Conservation (phyloP, 2,113 vertebrate genomes). For the Okapia johnstoni region DNA sequence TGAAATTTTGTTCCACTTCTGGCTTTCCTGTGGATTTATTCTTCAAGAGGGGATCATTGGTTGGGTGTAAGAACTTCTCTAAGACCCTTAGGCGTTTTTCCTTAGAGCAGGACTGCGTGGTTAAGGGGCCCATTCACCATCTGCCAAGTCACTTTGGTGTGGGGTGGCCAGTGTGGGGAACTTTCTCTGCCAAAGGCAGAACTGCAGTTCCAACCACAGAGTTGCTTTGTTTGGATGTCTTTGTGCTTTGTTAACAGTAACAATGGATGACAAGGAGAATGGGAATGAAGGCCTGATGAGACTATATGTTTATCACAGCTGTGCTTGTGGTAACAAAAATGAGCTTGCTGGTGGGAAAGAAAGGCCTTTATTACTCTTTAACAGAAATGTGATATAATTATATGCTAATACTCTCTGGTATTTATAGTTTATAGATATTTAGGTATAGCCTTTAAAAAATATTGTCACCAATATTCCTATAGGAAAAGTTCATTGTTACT, state of each 20-base stretch:
- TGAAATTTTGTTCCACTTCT: not conserved
- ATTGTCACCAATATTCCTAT: not conserved
- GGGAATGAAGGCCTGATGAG: not conserved
- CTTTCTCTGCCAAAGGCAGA: not conserved
- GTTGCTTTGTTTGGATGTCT: not conserved
- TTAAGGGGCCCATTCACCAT: not conserved
- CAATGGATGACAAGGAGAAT: not conserved
- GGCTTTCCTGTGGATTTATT: not conserved
- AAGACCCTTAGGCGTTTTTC: not conserved
- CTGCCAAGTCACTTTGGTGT: not conserved
- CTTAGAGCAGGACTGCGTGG: no score
- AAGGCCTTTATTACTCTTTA: not conserved
- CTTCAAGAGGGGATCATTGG: not conserved
- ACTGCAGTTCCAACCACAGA: not conserved
- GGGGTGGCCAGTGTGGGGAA: not conserved
- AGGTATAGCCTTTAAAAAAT: not conserved
- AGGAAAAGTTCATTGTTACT: not conserved
- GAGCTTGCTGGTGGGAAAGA: not conserved
- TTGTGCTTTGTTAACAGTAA: not conserved
- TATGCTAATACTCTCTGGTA: not conserved
- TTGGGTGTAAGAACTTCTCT: not conserved
- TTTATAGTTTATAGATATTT: not conserved
- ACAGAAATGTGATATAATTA: not conserved
- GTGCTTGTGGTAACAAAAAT: not conserved
- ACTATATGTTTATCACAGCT: not conserved